Conservation (phyloP, 64 coral and sea anemone genomes). For the Pachyseris speciosa region DNA sequence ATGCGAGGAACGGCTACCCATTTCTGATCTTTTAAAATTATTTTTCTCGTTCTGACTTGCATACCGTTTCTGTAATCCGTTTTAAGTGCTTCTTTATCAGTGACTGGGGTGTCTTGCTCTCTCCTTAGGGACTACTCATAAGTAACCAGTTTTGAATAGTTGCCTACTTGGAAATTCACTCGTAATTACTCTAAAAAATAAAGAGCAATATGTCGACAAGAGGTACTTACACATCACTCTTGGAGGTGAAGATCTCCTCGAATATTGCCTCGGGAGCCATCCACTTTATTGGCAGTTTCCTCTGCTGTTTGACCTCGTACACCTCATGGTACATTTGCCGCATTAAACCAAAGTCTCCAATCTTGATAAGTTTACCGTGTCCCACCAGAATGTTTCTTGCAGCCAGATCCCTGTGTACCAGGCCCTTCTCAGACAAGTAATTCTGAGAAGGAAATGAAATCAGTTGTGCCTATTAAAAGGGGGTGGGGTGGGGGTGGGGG, state of each 20-base stretch:
- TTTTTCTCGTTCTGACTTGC: too few relatives aligned
- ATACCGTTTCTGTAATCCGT: too few relatives aligned
- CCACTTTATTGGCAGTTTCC: slow-evolving; percentile 43
- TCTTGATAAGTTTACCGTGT: slow-evolving; percentile 28
- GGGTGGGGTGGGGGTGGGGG: neutral
- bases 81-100: too few relatives aligned
- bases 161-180: neutral
- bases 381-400: slow-evolving; percentile 45
- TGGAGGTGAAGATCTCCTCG: slow-evolving; percentile 29
- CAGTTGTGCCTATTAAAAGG: neutral
- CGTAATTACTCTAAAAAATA: neutral
- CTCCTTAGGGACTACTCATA: too few relatives aligned
- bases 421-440: slow-evolving; percentile 43
- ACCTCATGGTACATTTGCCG: slow-evolving; percentile 12
- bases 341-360: slow-evolving; percentile 55
- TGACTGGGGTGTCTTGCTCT: neutral
- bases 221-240: slow-evolving; percentile 58
- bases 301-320: slow-evolving; percentile 34
- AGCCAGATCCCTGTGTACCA: slow-evolving; percentile 67
- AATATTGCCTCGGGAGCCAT: too few relatives aligned
- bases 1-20: too few relatives aligned
- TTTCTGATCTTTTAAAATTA: too few relatives aligned
- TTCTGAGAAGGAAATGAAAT: neutral
- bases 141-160: too few relatives aligned
- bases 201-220: neutral